Percentiles rank a stretch among this genome's conserved stretches.
Conservation (phyloP, 2,113 vertebrate species). For the cattle (Bos taurus) region ARS-UCD2.0 NC_037335.1:99181501-99182000, state of each 20-base stretch:
- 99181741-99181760: not conserved
- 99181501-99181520: no score
- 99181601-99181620: not conserved
- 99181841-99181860: not conserved
- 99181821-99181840: accelerated
- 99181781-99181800: not conserved
- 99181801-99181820: not conserved
- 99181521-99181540: not conserved
- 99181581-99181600: not conserved
- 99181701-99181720: not conserved
- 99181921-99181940: not conserved
- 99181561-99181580: not conserved
- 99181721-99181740: not conserved
- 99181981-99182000: not conserved
- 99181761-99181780: not conserved
- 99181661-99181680: not conserved
- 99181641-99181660: not conserved
- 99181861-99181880: not conserved
- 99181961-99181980: not conserved
- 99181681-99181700: not conserved
- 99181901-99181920: not conserved
- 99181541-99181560: not conserved
- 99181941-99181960: not conserved
- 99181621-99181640: not conserved
- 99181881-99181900: not conserved